Base-by-base conservation (phyloP, 2,888 invertebrate genomes). In the Deilephila porcellus region DNA sequence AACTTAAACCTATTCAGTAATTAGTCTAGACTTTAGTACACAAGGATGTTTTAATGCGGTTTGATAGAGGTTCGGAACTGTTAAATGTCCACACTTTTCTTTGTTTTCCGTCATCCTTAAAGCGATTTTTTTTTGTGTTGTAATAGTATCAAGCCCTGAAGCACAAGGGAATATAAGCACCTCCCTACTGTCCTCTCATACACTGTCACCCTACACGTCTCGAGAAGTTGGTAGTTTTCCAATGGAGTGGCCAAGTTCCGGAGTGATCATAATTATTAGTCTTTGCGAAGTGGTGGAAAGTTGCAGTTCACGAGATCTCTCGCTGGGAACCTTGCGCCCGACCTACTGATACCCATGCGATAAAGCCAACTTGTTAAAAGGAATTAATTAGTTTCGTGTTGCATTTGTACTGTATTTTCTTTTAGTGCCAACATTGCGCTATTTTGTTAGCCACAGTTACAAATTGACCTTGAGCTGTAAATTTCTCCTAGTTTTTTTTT, bases 211-310 rank as follows among this genome's bases (percentile, higher is more conserved):
- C 52, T 52, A 45, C 25, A 7, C 67, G 29, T 17, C 25, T 67
- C 45, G 25, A 67, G 19, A 37, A 37, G 11, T 19, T 59, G 56
- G 14, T 59, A 72, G 59, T 37, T 67, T 67, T 64, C 64, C 72
- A 59, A 59, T 72, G 37, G 5, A 34, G 25, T 64, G 1, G 37
- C 37, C 25, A 72, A 64, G 37, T 59, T 25, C 72, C 34, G 56
- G 25, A 37, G 29, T 19, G 64, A 72, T 59, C 25, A 72, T 72
- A 56, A 67, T 72, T 52, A 67, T 67, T 67, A 59, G 11, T 37
- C 37, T 34, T 72, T 25, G 25, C 20, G 20, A 67, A 67, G 53
- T 63, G 53, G 34, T 37, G 8, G 17, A 59, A 72, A 73, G 37
- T 73, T 60, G 25, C 34, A 72, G 34, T 19, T 59, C 56, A 19